These are phyloP conservation scores for Drosophila pallidifrons DNA, from an alignment of 1,140 invertebrate genomes.

Conservation along the genomic window DNA sequence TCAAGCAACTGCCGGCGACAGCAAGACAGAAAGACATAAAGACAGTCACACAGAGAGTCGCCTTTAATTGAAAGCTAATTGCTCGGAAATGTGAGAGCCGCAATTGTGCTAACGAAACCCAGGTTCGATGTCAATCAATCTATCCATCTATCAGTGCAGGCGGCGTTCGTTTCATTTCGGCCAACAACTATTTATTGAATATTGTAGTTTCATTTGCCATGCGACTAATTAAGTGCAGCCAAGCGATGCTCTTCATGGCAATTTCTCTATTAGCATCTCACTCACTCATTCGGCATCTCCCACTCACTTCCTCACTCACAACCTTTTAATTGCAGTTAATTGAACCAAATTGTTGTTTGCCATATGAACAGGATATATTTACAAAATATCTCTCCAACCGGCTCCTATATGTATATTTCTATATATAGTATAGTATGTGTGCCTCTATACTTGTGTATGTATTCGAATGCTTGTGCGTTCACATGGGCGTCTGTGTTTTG, in stretches of 20 bases:
- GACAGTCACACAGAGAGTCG: conserved; percentile 10
- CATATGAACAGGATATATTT: conserved; percentile 47
- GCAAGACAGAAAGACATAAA: background rate
- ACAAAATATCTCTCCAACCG: conserved; percentile 19
- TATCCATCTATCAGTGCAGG: conserved; percentile 44
- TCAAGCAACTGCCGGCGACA: conserved; percentile 9
- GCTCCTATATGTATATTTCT: background rate
- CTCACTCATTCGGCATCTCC: background rate
- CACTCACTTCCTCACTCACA: conserved; percentile 9
- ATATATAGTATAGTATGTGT: background rate
- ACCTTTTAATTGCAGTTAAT: conserved; percentile 72
- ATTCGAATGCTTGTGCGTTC: background rate
- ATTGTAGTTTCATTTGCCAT: conserved; percentile 43
- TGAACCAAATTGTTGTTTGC: conserved; percentile 70
- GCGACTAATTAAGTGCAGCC: conserved; percentile 70
- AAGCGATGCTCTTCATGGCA: conserved; percentile 26
- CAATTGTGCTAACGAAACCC: conserved; percentile 32
- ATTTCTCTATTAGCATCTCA: background rate
- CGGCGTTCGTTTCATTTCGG: conserved; percentile 28
- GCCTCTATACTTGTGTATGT: too few relatives aligned
- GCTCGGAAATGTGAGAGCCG: conserved; percentile 43
- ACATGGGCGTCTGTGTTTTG: too few relatives aligned
- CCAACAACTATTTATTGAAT: conserved; percentile 66
- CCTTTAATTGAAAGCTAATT: conserved; percentile 73
- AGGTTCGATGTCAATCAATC: conserved; percentile 35